Evolutionary conservation across 2,113 vertebrate genomes (phyloP).

Genomic region (Talpa occidentalis): DNA sequence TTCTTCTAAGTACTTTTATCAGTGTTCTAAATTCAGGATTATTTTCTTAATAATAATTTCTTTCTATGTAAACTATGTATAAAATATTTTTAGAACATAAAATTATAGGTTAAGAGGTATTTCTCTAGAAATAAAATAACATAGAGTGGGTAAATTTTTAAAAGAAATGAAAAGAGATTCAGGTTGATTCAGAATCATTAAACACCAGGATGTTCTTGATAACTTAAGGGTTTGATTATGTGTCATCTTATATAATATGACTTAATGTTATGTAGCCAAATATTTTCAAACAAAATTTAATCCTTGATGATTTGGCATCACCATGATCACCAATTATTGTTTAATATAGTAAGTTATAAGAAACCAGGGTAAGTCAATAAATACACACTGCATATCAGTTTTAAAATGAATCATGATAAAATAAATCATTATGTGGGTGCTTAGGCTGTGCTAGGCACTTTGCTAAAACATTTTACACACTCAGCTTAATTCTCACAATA

Average conservation of each 20-base stretch:
- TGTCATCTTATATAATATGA: background rate
- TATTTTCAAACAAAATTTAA: background rate
- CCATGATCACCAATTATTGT: background rate
- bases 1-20: background rate
- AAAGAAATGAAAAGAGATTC: background rate
- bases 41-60: background rate
- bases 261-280: background rate
- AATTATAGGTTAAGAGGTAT: background rate
- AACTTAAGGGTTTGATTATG: background rate
- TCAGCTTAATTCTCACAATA: background rate
- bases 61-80: background rate
- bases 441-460: background rate
- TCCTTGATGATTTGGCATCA: background rate
- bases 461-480: background rate
- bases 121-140: background rate
- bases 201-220: background rate
- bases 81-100: slow-evolving; percentile 23
- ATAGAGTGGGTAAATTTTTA: background rate
- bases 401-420: slow-evolving; percentile 29
- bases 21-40: background rate
- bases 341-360: background rate
- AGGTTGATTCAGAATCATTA: background rate
- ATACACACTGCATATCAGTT: background rate
- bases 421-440: background rate
- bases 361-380: background rate